phyloP scores from a whole-genome alignment of 2,113 vertebrate species.

The Callorhinus ursinus region DNA sequence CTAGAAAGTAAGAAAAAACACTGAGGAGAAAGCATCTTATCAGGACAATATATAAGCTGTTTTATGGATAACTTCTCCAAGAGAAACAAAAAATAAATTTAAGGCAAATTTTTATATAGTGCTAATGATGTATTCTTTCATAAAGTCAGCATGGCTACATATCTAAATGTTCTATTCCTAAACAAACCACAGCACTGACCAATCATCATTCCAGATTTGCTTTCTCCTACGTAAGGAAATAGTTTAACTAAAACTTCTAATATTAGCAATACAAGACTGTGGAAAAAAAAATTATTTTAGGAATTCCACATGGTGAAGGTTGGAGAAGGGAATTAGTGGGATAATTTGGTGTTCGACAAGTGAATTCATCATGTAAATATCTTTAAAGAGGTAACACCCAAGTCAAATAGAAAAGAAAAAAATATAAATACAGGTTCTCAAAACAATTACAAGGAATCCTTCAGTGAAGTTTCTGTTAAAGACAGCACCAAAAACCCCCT shows the following conservation, averaged over 20 bases:
- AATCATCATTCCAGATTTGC: neutral
- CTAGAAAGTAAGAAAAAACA: neutral
- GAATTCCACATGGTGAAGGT: neutral
- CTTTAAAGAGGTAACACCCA: conserved; percentile 11
- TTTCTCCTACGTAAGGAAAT: conserved; percentile 4
- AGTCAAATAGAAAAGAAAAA: conserved; percentile 30
- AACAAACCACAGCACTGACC: neutral
- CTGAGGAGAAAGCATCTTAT: neutral
- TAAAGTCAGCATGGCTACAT: neutral
- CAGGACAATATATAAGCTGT: neutral
- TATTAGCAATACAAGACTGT: neutral
- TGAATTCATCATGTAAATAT: neutral
- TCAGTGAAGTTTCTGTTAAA: neutral
- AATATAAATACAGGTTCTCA: neutral
- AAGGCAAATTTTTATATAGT: neutral
- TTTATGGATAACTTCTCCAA: neutral
- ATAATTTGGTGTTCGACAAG: conserved; percentile 8
- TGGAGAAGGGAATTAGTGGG: neutral
- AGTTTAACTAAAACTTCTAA: conserved; percentile 16
- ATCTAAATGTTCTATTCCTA: neutral
- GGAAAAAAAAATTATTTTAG: neutral
- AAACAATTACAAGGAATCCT: neutral
- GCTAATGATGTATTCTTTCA: conserved; percentile 4
- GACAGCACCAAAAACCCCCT: neutral
- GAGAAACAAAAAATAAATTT: conserved; percentile 7